Evolutionary conservation across 2,113 vertebrate genomes (phyloP).

Genomic region (Trogon melanurus): DNA sequence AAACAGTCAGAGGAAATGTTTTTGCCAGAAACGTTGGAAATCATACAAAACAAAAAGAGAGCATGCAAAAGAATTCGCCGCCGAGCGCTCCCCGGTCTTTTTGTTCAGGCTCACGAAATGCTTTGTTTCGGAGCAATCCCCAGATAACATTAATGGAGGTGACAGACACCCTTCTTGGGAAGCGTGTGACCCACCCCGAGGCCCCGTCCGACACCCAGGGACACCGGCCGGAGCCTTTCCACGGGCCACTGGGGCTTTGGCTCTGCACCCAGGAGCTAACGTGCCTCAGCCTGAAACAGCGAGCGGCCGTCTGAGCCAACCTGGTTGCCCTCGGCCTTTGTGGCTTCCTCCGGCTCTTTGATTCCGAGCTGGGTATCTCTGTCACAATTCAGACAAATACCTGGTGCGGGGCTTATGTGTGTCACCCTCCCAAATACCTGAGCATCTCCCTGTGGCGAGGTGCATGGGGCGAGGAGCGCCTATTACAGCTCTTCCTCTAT

Average conservation of each 20-base stretch:
- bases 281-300: not conserved
- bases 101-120: not conserved
- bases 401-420: not conserved
- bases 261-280: accelerated
- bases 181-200: not conserved
- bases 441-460: not conserved
- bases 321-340: not conserved
- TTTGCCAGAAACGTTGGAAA: constrained; percentile 60
- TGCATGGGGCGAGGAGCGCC: not conserved
- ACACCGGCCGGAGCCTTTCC: not conserved
- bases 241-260: not conserved
- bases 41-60: constrained; percentile 49
- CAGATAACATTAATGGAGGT: not conserved
- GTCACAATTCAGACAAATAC: not conserved
- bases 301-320: not conserved
- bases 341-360: not conserved
- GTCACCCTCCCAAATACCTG: not conserved
- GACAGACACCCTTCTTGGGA: not conserved
- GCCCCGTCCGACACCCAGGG: accelerated
- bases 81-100: not conserved
- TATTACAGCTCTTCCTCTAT: not conserved
- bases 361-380: not conserved
- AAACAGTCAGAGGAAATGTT: constrained; percentile 66
- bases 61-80: not conserved
- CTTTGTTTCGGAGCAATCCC: not conserved